Base-by-base conservation (phyloP, 2,113 vertebrate species). In the Bothrops jararaca region DNA sequence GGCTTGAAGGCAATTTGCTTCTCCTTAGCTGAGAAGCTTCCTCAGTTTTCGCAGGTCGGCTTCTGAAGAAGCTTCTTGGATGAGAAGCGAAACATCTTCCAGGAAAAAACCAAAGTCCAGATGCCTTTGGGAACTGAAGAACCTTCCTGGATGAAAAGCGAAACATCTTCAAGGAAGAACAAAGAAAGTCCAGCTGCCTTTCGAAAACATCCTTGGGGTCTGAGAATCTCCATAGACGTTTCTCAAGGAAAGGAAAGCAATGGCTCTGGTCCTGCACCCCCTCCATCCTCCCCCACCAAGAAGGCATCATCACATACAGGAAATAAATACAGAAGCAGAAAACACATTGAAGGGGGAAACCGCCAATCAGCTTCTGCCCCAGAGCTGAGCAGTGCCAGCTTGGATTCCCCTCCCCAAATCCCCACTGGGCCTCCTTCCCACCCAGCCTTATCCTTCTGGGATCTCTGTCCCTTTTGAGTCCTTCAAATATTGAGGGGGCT, bases 381-480 rank as follows among this genome's bases (percentile, higher is more conserved):
- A 39, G n/a, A 39, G 15, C 34, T 6, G 69, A 34, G n/a, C 5
- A 39, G 15, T 20, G 3, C n/a, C 69, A 80, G 5, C 69, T 74
- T 18, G 15, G 5, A 39, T 20, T 34, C 69, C n/a, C n/a, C 34
- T 39, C 15, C 69, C 64, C 64, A 74, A 74, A 64, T 64, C 2
- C 15, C 12, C 9, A 24, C 11, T 3, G 60, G 60, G 4, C 13
- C 26, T 69, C 60, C 29, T 12, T 69, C 60, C 60, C 26, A 12
- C 3, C 11, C 60, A n/a, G 1, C 1, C 0, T 7, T 57, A 1
- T 4, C 1, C 0, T 5, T 0, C n/a, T 2, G 64, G n/a, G 64
- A 34, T 18, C n/a, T 7, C 5, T 39, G n/a, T 9, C 34, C n/a
- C n/a, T 18, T 34, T 18, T 39, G 69, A 15, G 69, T 29, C 60